These are phyloP conservation scores for Quiscalus mexicanus DNA, from an alignment of 2,113 vertebrate species.

Conservation along the genomic window DNA sequence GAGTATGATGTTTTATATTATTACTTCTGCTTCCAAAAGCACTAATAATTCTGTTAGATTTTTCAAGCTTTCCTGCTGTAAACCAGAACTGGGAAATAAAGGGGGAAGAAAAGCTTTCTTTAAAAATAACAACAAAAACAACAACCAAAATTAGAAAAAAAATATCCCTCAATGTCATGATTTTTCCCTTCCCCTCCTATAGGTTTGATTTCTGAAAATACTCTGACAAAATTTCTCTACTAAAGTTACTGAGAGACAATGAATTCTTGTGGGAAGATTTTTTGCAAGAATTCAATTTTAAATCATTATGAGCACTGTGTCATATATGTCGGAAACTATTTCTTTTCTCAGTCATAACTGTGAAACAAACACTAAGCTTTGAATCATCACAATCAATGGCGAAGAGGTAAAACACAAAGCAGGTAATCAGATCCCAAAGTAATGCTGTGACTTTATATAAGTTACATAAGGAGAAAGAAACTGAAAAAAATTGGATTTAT, in stretches of 20 bases:
- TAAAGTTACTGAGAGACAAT: background rate
- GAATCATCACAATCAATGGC: background rate
- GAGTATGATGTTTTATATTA: background rate
- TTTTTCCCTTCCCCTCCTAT: background rate
- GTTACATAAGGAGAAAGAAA: background rate
- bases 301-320: background rate
- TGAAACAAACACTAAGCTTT: background rate
- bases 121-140: background rate
- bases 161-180: fast-evolving
- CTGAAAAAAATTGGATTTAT: background rate
- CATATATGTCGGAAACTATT: background rate
- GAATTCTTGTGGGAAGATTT: background rate
- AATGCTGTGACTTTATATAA: background rate
- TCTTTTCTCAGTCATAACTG: background rate
- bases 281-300: background rate
- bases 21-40: background rate
- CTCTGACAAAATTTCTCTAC: background rate
- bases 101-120: background rate
- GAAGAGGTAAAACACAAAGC: background rate
- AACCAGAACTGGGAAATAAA: background rate
- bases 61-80: background rate
- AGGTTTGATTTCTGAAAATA: background rate
- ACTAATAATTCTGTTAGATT: background rate
- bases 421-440: background rate
- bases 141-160: background rate